Percentiles rank a stretch among this genome's conserved stretches.
Evolutionary conservation across 2,888 invertebrate genomes (phyloP).

Genomic region (Agrochola macilenta): DNA sequence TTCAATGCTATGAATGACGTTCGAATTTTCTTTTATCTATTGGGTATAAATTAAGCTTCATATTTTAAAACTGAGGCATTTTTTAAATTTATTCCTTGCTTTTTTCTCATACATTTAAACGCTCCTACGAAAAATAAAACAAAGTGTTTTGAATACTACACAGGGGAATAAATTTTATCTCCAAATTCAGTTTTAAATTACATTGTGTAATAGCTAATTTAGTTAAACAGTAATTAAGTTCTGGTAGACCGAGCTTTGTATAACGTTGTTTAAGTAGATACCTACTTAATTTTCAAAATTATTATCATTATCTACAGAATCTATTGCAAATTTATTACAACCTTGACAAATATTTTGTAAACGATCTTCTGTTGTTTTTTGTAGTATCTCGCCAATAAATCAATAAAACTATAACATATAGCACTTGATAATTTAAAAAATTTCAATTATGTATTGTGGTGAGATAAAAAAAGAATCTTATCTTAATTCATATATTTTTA

Average conservation of each 20-base stretch:
- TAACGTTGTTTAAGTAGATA: conserved; percentile 1
- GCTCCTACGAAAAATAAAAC: not conserved
- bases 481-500: too few relatives aligned
- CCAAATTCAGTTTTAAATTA: conserved; percentile 15
- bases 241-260: conserved; percentile 14
- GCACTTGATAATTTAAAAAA: too few relatives aligned
- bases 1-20: not conserved
- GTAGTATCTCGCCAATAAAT: too few relatives aligned
- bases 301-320: conserved; percentile 4
- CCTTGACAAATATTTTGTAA: not conserved
- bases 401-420: too few relatives aligned
- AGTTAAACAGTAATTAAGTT: conserved; percentile 29
- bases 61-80: not conserved
- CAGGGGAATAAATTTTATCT: not conserved
- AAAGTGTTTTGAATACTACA: conserved; percentile 3
- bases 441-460: too few relatives aligned
- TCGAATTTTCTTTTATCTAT: not conserved
- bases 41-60: not conserved
- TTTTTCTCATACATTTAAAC: not conserved
- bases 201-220: conserved; percentile 36
- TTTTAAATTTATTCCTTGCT: not conserved
- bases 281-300: conserved; percentile 8
- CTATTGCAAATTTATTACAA: not conserved
- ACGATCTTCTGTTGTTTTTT: not conserved
- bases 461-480: too few relatives aligned